These are phyloP conservation scores for Eucera pruinosa DNA, from an alignment of 2,888 invertebrate species.

Conservation along the genomic window DNA sequence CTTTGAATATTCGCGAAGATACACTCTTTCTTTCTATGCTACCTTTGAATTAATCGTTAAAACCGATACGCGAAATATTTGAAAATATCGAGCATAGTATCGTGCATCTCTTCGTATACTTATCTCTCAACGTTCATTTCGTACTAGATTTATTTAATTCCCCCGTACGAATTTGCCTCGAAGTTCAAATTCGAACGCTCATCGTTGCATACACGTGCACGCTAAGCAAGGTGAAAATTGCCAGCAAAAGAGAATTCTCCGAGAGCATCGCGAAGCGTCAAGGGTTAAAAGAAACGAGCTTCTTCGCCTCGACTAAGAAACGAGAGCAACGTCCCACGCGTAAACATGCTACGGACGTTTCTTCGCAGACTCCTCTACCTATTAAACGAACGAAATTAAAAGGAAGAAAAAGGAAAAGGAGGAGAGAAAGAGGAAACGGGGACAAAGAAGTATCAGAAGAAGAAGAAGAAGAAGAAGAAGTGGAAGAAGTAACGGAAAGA, in stretches of 20 bases:
- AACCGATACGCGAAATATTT: too few relatives aligned
- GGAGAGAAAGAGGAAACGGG: constrained; percentile 1
- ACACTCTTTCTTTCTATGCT: too few relatives aligned
- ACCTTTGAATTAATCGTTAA: too few relatives aligned
- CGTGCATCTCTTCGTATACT: too few relatives aligned
- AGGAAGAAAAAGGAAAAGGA: not conserved
- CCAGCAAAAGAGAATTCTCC: not conserved
- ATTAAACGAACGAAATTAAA: constrained; percentile 12
- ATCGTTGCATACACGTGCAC: constrained; percentile 14
- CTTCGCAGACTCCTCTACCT: constrained; percentile 20
- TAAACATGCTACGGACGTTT: constrained; percentile 43
- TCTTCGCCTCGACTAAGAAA: constrained; percentile 42
- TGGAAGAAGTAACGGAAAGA: constrained; percentile 14
- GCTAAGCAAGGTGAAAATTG: constrained; percentile 37
- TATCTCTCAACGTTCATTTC: too few relatives aligned
- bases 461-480: constrained; percentile 7
- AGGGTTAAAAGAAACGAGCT: constrained; percentile 53
- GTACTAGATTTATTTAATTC: too few relatives aligned
- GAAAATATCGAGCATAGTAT: too few relatives aligned
- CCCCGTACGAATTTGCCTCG: too few relatives aligned
- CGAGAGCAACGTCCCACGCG: constrained; percentile 43
- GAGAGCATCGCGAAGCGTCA: constrained; percentile 39
- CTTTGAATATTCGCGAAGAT: too few relatives aligned
- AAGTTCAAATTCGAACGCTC: too few relatives aligned
- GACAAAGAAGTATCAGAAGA: constrained; percentile 27